A percentile compares a stretch with the other conserved stretches of the same genome.
Evolutionary conservation across 2,797 vertebrate genomes (phyloP).

Genomic region (Spinus olivaceus): DNA sequence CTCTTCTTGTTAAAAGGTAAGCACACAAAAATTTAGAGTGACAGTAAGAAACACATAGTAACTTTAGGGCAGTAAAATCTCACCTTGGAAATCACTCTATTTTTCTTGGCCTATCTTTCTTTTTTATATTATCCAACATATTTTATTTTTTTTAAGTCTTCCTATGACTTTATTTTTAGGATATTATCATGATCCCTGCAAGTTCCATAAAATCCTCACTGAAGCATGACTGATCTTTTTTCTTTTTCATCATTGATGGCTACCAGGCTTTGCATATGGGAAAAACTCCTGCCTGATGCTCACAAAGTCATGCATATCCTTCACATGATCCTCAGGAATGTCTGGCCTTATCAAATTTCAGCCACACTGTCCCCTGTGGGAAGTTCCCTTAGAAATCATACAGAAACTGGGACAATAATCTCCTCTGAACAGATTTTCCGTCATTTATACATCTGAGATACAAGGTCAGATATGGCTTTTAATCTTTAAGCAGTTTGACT

Average conservation of each 20-base stretch:
- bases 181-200: background rate
- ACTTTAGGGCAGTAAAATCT: background rate
- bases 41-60: background rate
- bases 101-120: background rate
- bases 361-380: background rate
- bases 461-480: background rate
- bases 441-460: background rate
- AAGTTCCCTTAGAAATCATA: background rate
- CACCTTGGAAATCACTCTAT: background rate
- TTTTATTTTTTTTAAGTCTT: background rate
- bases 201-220: background rate
- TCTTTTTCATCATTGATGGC: background rate
- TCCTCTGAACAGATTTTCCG: background rate
- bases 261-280: background rate
- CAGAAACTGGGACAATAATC: background rate
- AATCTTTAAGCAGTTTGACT: conserved; percentile 1
- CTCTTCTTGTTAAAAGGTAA: background rate
- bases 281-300: background rate
- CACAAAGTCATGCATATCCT: background rate
- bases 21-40: background rate
- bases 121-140: background rate
- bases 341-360: background rate
- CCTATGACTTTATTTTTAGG: background rate
- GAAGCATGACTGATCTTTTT: background rate
- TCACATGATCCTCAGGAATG: background rate